A percentile compares a stretch with the other conserved stretches of the same genome.
These are phyloP conservation scores for Orycteropus afer DNA, from an alignment of 2,113 vertebrate species.

Conservation along the genomic window DNA sequence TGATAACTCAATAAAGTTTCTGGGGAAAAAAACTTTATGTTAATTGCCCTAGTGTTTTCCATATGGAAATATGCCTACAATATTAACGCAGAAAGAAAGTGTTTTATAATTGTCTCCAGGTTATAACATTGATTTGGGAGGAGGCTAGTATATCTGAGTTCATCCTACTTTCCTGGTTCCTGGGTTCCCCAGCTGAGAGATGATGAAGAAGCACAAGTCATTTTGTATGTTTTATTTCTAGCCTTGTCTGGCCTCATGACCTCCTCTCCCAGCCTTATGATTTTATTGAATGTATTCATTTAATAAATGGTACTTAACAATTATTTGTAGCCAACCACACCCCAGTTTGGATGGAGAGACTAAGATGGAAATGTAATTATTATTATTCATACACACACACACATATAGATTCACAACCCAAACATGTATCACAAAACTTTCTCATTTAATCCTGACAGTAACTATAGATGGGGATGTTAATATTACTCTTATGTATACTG, in stretches of 20 bases:
- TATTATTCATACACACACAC: not conserved
- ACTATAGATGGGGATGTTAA: not conserved
- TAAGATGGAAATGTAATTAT: not conserved
- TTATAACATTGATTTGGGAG: not conserved
- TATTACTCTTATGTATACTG: not conserved
- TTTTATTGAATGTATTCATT: not conserved
- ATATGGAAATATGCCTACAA: not conserved
- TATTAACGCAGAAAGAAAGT: not conserved
- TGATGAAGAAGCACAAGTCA: not conserved
- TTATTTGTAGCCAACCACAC: not conserved
- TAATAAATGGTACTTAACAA: not conserved
- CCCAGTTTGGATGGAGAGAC: not conserved
- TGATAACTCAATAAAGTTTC: too few relatives aligned
- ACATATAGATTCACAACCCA: too few relatives aligned
- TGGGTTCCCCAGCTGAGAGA: not conserved
- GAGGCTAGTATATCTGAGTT: not conserved
- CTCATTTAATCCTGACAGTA: not conserved
- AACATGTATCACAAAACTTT: not conserved
- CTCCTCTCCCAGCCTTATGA: not conserved
- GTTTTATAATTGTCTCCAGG: not conserved
- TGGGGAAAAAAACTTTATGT: too few relatives aligned
- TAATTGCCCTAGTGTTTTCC: not conserved
- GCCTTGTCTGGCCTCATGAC: not conserved
- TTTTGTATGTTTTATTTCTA: not conserved
- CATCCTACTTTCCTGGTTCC: not conserved